Evolutionary conservation across 2,113 vertebrate genomes (phyloP).

Genomic region (Xenus cinereus): DNA sequence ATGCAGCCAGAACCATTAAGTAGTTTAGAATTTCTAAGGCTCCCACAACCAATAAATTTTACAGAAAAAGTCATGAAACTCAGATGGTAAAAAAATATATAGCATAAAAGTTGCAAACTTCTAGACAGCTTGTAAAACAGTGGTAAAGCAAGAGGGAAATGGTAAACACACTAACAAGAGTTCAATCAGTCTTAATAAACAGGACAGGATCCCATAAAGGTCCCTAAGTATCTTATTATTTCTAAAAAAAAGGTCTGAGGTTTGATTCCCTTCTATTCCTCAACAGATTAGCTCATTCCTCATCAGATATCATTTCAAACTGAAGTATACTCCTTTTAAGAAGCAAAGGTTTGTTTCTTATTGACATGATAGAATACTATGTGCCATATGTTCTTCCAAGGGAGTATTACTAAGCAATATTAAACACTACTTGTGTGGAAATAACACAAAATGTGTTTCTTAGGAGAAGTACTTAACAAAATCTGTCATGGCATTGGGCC

Average conservation of each 20-base stretch:
- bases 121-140: slow-evolving; percentile 66
- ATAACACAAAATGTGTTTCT: background rate
- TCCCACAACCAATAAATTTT: slow-evolving; percentile 60
- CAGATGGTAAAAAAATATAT: slow-evolving; percentile 55
- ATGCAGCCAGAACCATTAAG: slow-evolving; percentile 54
- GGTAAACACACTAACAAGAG: slow-evolving; percentile 62
- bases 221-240: slow-evolving; percentile 84
- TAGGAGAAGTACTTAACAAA: background rate
- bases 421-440: slow-evolving; percentile 15
- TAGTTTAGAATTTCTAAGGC: slow-evolving; percentile 62
- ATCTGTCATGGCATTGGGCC: background rate
- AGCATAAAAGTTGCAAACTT: slow-evolving; percentile 63
- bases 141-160: slow-evolving; percentile 64
- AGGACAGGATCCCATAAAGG: slow-evolving; percentile 62
- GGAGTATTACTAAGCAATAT: slow-evolving; percentile 23
- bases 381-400: slow-evolving; percentile 2
- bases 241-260: slow-evolving; percentile 48
- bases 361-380: slow-evolving; percentile 14
- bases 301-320: slow-evolving; percentile 65
- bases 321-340: slow-evolving; percentile 50
- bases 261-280: slow-evolving; percentile 60
- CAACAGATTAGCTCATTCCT: slow-evolving; percentile 59
- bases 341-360: slow-evolving; percentile 10
- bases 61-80: slow-evolving; percentile 61
- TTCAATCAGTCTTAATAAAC: slow-evolving; percentile 76